Percentiles rank a stretch among this genome's conserved stretches.
Evolutionary conservation across 1,140 invertebrate genomes (phyloP).

Genomic region (Drosophila guanche): DNA sequence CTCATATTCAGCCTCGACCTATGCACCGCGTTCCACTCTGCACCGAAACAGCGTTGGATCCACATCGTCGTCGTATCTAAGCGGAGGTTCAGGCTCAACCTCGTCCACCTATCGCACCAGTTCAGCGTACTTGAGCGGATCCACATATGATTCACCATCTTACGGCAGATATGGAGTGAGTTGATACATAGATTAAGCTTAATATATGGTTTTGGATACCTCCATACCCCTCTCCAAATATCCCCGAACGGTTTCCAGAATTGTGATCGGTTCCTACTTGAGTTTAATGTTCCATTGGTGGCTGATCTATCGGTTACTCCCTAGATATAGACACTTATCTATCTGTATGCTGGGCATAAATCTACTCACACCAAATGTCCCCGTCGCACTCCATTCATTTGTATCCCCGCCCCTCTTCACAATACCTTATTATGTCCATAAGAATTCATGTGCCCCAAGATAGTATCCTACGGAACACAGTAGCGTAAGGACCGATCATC

Average conservation of each 20-base stretch:
- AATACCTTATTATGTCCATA: too few species aligned
- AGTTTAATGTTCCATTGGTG: constrained; percentile 33
- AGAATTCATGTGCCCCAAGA: too few species aligned
- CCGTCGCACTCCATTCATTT: constrained; percentile 11
- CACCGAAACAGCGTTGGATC: constrained; percentile 63
- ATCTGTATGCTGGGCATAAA: constrained; percentile 39
- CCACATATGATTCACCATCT: constrained; percentile 77
- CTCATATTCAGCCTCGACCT: constrained; percentile 54
- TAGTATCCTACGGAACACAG: too few species aligned
- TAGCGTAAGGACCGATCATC: too few species aligned
- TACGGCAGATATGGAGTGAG: constrained; percentile 82
- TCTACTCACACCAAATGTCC: constrained; percentile 12
- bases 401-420: neutral
- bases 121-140: constrained; percentile 64
- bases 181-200: constrained; percentile 19
- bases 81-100: constrained; percentile 53
- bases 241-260: constrained; percentile 9
- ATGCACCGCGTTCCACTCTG: constrained; percentile 54
- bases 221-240: neutral
- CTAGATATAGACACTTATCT: constrained; percentile 17
- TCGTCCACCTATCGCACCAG: constrained; percentile 66
- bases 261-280: constrained; percentile 20
- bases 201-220: too few species aligned
- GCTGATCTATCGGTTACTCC: constrained; percentile 37
- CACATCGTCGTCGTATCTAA: constrained; percentile 55